A percentile compares a stretch with the other conserved stretches of the same genome.
Evolutionary conservation across 2,888 invertebrate genomes (phyloP).

Genomic region (Pristionchus japonicus): DNA sequence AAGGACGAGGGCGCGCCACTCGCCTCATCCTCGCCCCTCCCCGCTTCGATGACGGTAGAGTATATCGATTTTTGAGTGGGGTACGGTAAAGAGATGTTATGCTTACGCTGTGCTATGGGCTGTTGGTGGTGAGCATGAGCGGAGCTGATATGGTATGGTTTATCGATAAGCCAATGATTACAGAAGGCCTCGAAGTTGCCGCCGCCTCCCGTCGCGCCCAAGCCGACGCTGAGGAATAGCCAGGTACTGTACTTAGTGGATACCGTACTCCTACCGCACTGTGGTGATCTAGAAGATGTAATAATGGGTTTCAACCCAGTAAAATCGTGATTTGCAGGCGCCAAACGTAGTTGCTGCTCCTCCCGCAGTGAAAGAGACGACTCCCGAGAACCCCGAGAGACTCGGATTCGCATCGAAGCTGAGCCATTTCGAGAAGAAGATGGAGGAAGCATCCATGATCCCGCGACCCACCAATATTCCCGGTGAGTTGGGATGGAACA

Average conservation of each 20-base stretch:
- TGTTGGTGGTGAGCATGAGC: neutral
- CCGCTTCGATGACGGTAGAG: slow-evolving; percentile 75
- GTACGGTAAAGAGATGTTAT: neutral
- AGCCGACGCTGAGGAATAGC: slow-evolving; percentile 50
- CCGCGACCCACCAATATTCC: slow-evolving; percentile 42
- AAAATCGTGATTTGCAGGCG: neutral
- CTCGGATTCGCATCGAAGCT: slow-evolving; percentile 93
- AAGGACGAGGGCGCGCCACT: slow-evolving; percentile 49
- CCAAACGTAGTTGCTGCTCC: neutral
- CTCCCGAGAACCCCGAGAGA: slow-evolving; percentile 80
- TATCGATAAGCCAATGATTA: neutral
- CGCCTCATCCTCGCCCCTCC: slow-evolving; percentile 58
- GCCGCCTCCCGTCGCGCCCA: slow-evolving; percentile 77
- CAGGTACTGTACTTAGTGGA: slow-evolving; percentile 37
- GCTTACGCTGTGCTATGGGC: neutral
- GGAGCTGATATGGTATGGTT: neutral
- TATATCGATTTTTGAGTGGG: slow-evolving; percentile 59
- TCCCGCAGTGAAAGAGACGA: neutral
- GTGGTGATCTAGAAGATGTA: too few species aligned
- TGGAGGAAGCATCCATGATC: slow-evolving; percentile 41
- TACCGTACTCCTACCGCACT: too few species aligned
- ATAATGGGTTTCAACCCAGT: too few species aligned
- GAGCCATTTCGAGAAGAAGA: slow-evolving; percentile 92
- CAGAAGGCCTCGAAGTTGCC: slow-evolving; percentile 63
- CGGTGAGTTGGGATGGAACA: neutral